Percentiles rank a stretch among this genome's conserved stretches.
Evolutionary conservation across 2,888 invertebrate genomes (phyloP).

Genomic region (Pandemis heparana): DNA sequence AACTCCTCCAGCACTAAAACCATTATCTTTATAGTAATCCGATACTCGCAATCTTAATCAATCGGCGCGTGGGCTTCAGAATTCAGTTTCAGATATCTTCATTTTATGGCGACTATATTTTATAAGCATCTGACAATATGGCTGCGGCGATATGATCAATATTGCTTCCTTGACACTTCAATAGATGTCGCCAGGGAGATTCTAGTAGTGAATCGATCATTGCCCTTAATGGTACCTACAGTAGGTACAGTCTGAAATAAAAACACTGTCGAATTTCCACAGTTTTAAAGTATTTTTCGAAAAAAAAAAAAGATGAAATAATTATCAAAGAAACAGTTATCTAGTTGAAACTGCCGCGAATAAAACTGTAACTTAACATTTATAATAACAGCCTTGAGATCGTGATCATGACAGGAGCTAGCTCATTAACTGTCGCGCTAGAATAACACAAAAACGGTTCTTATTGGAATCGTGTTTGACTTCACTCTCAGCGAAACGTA

Average conservation of each 20-base stretch:
- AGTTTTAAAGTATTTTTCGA: too few relatives aligned
- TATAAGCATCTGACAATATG: slow-evolving; percentile 47
- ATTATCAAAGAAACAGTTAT: neutral
- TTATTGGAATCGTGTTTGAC: neutral
- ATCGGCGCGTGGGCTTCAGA: slow-evolving; percentile 40
- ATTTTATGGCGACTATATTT: slow-evolving; percentile 53
- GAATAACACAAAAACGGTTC: slow-evolving; percentile 19
- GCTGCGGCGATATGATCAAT: slow-evolving; percentile 54
- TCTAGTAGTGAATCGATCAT: slow-evolving; percentile 22
- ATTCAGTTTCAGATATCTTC: slow-evolving; percentile 46
- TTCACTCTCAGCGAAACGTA: neutral
- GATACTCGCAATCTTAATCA: slow-evolving; percentile 40
- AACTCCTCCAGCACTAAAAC: slow-evolving; percentile 23
- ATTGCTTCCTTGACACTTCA: slow-evolving; percentile 47
- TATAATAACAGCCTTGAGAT: slow-evolving; percentile 49
- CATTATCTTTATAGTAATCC: slow-evolving; percentile 32
- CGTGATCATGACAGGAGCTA: slow-evolving; percentile 41
- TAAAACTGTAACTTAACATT: slow-evolving; percentile 19
- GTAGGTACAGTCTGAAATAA: too few relatives aligned
- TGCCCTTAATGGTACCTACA: neutral
- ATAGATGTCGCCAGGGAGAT: slow-evolving; percentile 40
- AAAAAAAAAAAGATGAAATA: neutral
- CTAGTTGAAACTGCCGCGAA: slow-evolving; percentile 2
- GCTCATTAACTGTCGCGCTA: slow-evolving; percentile 21
- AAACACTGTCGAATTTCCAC: too few relatives aligned